Base-by-base conservation (phyloP, 2,113 vertebrate genomes). In the Zosterops japonicus region DNA sequence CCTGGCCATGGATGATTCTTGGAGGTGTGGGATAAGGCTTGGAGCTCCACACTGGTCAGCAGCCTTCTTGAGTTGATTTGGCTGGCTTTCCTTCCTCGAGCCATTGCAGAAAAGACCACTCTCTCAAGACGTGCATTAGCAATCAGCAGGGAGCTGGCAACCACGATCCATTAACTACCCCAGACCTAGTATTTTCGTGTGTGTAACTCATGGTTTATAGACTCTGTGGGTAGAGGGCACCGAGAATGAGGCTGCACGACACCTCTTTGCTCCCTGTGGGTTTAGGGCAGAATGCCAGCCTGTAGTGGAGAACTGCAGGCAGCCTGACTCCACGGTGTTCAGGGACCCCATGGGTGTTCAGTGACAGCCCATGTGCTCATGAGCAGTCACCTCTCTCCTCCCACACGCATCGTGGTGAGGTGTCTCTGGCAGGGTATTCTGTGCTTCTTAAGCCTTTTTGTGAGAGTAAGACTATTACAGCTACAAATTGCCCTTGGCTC, bases 371-470 rank as follows among this genome's bases (percentile, higher is more conserved):
- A 1, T 47, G 22, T n/a, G 57, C 57, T 83, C 13, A 24, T 7
- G 13, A 64, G n/a, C 53, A 47, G 59, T 36, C 63, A n/a, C 76
- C 44, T 18, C 29, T 83, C 71, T 79, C 24, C 29, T 64, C 50
- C 41, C n/a, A 16, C 24, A 23, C 1, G 6, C 6, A 3, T 42
- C 1, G 0, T 3, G 19, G 68, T 20, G 52, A 36, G 14, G 33
- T 60, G 18, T n/a, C 55, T 75, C 33, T 52, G 50, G 47, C 24
- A 68, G 27, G 4, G 12, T 47, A 9, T 57, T 88, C 71, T 42
- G 27, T 55, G 49, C 18, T 71, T 72, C 64, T 63, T 19, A 35
- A 65, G 44, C 23, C 50, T 79, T 89, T 92, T 56, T 47, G 39
- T 47, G n/a, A 65, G 42, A 70, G 56, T 49, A 61, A 91, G 28